Evolutionary conservation across 2,888 invertebrate species (phyloP), one percentile per base, ranked within the genome.

Genomic region (Melinopterus prodromus): DNA sequence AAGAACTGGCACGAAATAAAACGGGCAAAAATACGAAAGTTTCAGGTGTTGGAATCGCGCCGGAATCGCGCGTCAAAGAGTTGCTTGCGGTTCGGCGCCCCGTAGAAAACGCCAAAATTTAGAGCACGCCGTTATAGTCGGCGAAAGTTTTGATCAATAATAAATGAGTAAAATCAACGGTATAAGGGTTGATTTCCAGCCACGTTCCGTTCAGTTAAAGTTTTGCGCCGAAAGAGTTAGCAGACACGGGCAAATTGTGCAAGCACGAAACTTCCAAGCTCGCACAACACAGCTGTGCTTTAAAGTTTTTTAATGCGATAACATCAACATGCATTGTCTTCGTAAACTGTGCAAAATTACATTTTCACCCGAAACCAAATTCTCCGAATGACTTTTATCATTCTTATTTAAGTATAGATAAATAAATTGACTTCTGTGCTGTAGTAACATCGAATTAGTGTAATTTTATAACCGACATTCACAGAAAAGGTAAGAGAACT

Each of bases 81-180:
- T n/a, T 36, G 72, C 53, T 77, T 7, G 53, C 9, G 9, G 53
- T 12, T 53, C 53, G 53, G 9, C 53, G 53, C 53, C 53, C 35
- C 78, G 37, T 26, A 16, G 26, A 70, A 74, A 77, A 75, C 78
- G 75, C 78, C 78, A 81, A 80, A 82, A 79, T 81, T 80, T 77
- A 78, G 76, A 81, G 77, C 77, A 79, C 53, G 53, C 53, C 53
- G 53, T 53, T 53, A 76, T 79, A 85, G 84, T 84, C 84, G 86
- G 87, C 84, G 88, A 88, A 88, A 88, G 86, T 88, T 86, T 84
- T 86, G 87, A 89, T 89, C 89, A 85, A 89, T 89, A 89, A 86
- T 86, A 87, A 88, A 88, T 88, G 87, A 88, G 87, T 87, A 83
- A 84, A 85, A 83, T 84, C 83, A 81, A 70, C 77, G 85, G 86